Percentiles rank a stretch among this genome's conserved stretches.
phyloP scores from a whole-genome alignment of 2,113 vertebrate species.

The Onychostruthus taczanowskii region DNA sequence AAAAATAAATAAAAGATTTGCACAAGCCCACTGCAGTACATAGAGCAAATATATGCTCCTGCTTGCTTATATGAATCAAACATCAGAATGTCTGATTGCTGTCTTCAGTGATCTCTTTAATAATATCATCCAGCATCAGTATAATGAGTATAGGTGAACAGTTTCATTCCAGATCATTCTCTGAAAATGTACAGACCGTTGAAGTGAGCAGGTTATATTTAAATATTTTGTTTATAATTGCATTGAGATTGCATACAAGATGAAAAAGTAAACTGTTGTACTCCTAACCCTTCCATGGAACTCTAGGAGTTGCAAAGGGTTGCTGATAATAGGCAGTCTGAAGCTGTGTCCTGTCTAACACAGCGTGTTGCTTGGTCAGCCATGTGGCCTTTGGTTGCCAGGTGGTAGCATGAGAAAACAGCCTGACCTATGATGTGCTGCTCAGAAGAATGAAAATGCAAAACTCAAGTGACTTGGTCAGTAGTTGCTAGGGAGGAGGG shows the following conservation, averaged over 20 bases:
- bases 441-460: neutral
- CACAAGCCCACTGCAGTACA: neutral
- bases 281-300: neutral
- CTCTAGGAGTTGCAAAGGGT: neutral
- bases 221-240: neutral
- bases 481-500: neutral
- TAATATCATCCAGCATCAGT: neutral
- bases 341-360: neutral
- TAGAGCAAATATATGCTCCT: neutral
- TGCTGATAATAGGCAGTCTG: neutral
- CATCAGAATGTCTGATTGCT: neutral
- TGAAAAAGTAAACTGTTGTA: neutral
- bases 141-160: neutral
- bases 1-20: neutral
- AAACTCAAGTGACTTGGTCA: neutral
- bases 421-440: neutral
- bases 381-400: neutral
- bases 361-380: neutral
- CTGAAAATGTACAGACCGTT: neutral
- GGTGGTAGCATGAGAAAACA: neutral
- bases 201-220: neutral
- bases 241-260: neutral
- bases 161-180: neutral
- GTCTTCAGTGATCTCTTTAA: neutral
- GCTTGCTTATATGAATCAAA: neutral